Conservation (phyloP, 2,888 invertebrate species). For the Oligia fasciuncula region DNA sequence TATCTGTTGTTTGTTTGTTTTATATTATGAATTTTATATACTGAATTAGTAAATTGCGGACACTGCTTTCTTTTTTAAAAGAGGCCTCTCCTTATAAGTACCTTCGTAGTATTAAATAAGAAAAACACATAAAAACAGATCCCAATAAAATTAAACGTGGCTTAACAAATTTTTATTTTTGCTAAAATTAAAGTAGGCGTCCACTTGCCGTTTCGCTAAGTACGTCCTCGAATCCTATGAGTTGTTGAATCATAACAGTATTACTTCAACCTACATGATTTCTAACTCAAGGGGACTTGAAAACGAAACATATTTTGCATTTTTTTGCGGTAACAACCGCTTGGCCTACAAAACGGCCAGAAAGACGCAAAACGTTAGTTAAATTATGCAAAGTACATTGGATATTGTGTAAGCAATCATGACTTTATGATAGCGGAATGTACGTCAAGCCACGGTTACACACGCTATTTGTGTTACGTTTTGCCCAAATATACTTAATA, state of each 20-base stretch:
- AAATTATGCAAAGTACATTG: background rate
- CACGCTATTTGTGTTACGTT: background rate
- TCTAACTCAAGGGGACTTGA: conserved; percentile 20
- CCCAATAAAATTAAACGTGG: background rate
- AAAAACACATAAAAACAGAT: background rate
- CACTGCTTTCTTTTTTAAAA: background rate
- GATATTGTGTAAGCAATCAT: background rate
- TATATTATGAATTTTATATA: too few species aligned
- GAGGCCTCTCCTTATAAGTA: too few species aligned
- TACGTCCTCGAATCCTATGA: conserved; percentile 28
- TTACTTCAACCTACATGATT: conserved; percentile 35
- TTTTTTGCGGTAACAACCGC: background rate
- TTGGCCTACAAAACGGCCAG: background rate
- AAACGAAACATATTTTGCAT: background rate
- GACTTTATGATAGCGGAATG: background rate
- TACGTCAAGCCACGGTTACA: background rate
- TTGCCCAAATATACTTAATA: background rate
- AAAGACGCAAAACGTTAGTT: background rate
- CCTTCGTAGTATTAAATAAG: background rate
- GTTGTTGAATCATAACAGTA: conserved; percentile 17
- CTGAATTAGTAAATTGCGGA: background rate
- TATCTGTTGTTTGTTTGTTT: background rate
- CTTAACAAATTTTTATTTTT: background rate
- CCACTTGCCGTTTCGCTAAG: conserved; percentile 15
- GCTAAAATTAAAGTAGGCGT: conserved; percentile 18